Conservation (phyloP, 2,113 vertebrate genomes). For the Gymnarchus niloticus region DNA sequence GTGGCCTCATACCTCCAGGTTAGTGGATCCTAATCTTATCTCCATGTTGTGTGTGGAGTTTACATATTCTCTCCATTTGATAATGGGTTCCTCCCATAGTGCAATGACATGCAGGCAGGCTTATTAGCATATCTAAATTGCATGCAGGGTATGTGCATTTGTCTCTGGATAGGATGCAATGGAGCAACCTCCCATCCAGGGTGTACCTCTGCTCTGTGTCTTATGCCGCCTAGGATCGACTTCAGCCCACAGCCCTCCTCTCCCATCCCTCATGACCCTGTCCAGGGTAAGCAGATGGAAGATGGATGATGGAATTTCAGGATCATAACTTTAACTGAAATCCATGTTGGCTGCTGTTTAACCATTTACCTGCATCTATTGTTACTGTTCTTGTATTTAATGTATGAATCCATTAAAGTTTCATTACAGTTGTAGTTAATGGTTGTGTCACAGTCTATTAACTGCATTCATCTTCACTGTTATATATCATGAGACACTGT, state of each 20-base stretch:
- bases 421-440: conserved; percentile 72
- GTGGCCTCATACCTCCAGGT: not conserved
- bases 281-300: conserved; percentile 33
- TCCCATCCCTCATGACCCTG: not conserved
- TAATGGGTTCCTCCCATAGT: too few species aligned
- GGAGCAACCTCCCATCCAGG: not conserved
- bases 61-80: not conserved
- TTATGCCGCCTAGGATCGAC: not conserved
- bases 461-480: conserved; percentile 66
- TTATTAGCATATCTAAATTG: not conserved
- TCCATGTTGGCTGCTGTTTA: conserved; percentile 44
- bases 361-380: conserved; percentile 59
- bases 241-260: too few species aligned
- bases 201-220: not conserved
- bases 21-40: not conserved
- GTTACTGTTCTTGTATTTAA: conserved; percentile 49
- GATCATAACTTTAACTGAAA: conserved; percentile 36
- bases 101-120: not conserved
- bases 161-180: not conserved
- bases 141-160: not conserved
- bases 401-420: conserved; percentile 53
- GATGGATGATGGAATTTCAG: conserved; percentile 43
- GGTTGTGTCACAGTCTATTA: conserved; percentile 73
- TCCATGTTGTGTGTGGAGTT: not conserved
- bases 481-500: conserved; percentile 64